Evolutionary conservation across 2,797 vertebrate genomes (phyloP), one percentile per base, ranked within the genome.

Genomic region (Intellagama lesueurii): DNA sequence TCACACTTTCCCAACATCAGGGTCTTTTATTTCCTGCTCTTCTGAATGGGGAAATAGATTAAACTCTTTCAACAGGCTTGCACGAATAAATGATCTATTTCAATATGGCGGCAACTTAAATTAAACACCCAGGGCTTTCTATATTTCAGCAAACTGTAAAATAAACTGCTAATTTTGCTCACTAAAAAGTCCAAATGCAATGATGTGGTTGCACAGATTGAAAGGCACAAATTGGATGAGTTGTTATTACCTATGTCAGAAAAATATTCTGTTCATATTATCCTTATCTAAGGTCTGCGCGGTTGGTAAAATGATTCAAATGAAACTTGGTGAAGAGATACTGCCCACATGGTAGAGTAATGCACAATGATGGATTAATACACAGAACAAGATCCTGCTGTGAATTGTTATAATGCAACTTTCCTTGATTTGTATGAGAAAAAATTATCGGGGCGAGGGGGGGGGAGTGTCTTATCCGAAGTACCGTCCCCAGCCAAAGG

Each of bases 291-390:
- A 40, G 66, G 28, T 79, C 40, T 86, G 40, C 12, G 32, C 40
- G 26, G 44, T 47, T 68, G 40, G 40, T 78, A 68, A 78, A 78
- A 86, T 49, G 19, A 86, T 77, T 86, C 52, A 64, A 77, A 78
- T 78, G 56, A 78, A 79, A 86, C 68, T 78, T 78, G 76, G 68
- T 78, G 40, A 68, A 32, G 56, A n/a, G n/a, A 28, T n/a, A 47
- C 40, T 79, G 64, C 22, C 44, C 78, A 66, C 32, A 32, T 17
- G 47, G 24, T 68, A 40, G 85, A 77, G 44, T 86, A 77, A 77
- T 66, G 83, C 4, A 7, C n/a, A 73, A 24, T 9, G 47, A 19
- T 68, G 40, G 85, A 77, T 66, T 86, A 77, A 86, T 66, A 69
- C 8, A 4, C 49, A 85, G 52, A 73, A 19, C 35, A n/a, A 78